Conservation (phyloP, 1,140 invertebrate species). For the Lanistes nyassanus region DNA sequence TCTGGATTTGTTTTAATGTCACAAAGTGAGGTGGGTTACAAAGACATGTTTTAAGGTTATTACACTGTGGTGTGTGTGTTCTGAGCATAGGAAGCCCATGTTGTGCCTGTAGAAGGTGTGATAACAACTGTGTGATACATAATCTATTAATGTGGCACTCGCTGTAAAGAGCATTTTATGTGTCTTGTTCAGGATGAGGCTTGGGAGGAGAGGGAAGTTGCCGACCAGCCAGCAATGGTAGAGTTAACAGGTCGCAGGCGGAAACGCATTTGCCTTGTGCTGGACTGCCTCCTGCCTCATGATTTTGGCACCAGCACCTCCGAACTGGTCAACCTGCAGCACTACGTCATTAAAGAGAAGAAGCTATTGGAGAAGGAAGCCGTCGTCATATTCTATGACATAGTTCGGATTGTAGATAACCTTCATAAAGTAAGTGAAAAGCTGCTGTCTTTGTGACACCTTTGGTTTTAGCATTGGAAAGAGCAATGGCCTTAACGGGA, state of each 20-base stretch:
- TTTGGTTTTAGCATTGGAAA: neutral
- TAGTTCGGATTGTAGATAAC: conserved; percentile 79
- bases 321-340: conserved; percentile 81
- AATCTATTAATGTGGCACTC: too few relatives aligned
- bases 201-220: conserved; percentile 73
- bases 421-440: conserved; percentile 76
- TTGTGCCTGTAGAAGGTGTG: neutral
- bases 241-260: conserved; percentile 74
- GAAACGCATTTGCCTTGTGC: conserved; percentile 78
- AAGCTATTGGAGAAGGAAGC: conserved; percentile 82
- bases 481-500: too few relatives aligned
- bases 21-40: too few relatives aligned
- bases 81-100: neutral
- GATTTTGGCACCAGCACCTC: conserved; percentile 78
- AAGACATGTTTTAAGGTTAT: too few relatives aligned
- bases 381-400: conserved; percentile 81
- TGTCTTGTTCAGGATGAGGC: conserved; percentile 74
- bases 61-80: neutral
- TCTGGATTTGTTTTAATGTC: too few relatives aligned
- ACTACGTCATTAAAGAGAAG: conserved; percentile 85
- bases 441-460: neutral
- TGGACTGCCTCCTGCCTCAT: conserved; percentile 82
- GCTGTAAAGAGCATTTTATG: too few relatives aligned
- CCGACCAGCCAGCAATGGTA: conserved; percentile 64
- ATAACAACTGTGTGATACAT: too few relatives aligned